Base-by-base conservation (phyloP, 1,140 invertebrate species). In the Lasioglossum albipes region DNA sequence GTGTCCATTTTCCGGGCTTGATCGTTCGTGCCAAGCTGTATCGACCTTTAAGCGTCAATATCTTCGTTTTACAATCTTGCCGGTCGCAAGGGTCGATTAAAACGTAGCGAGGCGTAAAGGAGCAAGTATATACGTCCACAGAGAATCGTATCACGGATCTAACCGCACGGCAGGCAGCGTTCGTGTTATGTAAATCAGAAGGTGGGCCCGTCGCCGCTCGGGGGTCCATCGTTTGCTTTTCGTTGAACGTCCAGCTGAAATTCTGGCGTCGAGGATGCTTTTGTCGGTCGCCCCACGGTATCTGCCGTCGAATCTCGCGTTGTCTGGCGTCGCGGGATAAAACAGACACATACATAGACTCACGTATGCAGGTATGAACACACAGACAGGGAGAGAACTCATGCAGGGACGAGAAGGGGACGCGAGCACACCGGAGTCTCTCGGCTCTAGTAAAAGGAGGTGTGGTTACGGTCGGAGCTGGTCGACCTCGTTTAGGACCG, bases 401-500 rank as follows among this genome's bases (percentile, higher is more conserved):
- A 49, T 2, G 13, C 10, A 49, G 1, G 13, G 45, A 49, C 10
- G 13, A 2, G 13, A 49, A 13, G 45, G 10, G 45, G 9, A 12
- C 45, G 45, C 45, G 45, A 49, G 45, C 10, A 13, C 71, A 27
- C 57, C 62, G 57, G n/a, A 13, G 57, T 68, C 66, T 65, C 52
- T 67, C 3, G 61, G 79, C 66, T 86, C 84, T 84, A 86, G 88
- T 86, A 88, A 88, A 87, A 88, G 88, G 87, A 90, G 89, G 89
- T 88, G 90, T 90, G 90, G 90, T 88, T 89, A 82, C 65, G 78
- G 75, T 82, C 79, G 84, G 72, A 87, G 89, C 89, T 70, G 90
- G 87, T 90, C 88, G 91, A 91, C 90, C 91, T 92, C 90, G 90
- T 91, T 92, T 91, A 89, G 89, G 90, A 91, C 88, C 87, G 84